These are phyloP conservation scores for Peromyscus maniculatus DNA, from an alignment of 2,113 vertebrate species.

Conservation along the genomic window DNA sequence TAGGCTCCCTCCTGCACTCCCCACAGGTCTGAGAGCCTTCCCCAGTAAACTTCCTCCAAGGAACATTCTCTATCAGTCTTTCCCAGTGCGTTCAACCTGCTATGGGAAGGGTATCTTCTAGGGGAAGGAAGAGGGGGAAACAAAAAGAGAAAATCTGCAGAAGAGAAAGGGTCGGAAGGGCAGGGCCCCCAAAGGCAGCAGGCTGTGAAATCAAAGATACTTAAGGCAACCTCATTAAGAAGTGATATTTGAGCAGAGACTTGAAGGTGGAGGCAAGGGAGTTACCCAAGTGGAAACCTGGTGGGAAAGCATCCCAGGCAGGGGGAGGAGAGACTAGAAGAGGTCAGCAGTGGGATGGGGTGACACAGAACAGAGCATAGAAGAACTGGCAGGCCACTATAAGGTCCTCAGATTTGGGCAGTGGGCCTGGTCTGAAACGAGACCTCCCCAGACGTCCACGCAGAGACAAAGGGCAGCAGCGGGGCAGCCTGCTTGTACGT, in stretches of 20 bases:
- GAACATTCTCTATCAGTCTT: background rate
- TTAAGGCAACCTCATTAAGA: background rate
- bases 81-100: background rate
- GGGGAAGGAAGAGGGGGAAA: too few relatives aligned
- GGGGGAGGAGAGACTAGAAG: background rate
- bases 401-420: background rate
- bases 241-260: background rate
- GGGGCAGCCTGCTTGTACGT: background rate
- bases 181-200: background rate
- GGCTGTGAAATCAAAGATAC: background rate
- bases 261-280: background rate
- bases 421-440: background rate
- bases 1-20: background rate
- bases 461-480: background rate
- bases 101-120: background rate
- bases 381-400: background rate
- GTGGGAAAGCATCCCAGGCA: background rate
- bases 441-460: background rate
- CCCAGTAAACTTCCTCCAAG: background rate
- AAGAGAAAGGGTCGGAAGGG: too few relatives aligned
- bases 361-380: background rate
- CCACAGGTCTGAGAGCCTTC: background rate
- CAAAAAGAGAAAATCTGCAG: background rate
- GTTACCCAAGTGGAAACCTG: background rate
- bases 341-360: background rate